Conservation (phyloP, 1,140 invertebrate species). For the Sycobia sp. region DNA sequence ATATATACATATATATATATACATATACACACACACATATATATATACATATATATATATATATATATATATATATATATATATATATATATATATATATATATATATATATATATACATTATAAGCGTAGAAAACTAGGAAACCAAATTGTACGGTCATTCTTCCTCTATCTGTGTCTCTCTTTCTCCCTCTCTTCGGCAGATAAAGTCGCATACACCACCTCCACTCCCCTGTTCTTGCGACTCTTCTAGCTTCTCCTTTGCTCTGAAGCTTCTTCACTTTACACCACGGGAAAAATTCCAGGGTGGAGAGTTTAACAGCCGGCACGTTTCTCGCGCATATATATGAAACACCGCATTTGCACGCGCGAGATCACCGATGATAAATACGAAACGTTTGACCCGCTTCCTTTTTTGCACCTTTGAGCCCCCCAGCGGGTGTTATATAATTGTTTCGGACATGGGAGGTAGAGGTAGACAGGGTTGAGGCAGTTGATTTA, state of each 20-base stretch:
- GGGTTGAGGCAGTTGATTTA: conserved; percentile 17
- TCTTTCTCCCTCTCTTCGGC: background rate
- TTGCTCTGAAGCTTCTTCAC: background rate
- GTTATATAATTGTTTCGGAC: conserved; percentile 18
- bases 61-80: too few species aligned
- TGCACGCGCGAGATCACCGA: background rate
- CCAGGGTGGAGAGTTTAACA: conserved; percentile 2
- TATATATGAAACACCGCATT: too few species aligned
- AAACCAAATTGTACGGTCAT: background rate
- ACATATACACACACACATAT: too few species aligned
- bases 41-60: too few species aligned
- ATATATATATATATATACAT: background rate
- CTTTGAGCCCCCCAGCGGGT: background rate
- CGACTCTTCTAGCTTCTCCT: background rate
- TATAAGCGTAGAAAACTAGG: background rate
- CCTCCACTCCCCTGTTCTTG: background rate
- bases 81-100: too few species aligned
- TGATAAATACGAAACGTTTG: conserved; percentile 10
- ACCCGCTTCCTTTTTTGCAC: background rate
- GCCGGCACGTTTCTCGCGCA: too few species aligned
- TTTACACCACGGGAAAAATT: too few species aligned
- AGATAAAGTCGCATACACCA: background rate
- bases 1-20: too few species aligned
- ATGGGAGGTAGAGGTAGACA: too few species aligned
- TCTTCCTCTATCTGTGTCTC: background rate